Base-by-base conservation (phyloP, 92 coral and sea anemone species). In the Zoanthus gigantus region DNA sequence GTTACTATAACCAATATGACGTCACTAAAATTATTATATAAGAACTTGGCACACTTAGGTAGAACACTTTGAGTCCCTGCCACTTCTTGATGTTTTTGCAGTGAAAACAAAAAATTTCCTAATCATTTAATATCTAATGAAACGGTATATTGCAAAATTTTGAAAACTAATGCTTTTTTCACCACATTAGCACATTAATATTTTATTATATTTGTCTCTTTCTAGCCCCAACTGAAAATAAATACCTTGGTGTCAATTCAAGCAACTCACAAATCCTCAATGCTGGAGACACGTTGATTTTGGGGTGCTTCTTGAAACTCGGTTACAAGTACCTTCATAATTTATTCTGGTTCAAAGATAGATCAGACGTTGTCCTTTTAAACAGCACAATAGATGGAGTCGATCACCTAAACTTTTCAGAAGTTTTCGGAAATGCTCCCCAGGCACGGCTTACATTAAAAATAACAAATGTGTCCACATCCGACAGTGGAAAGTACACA, bases 321-420 rank as follows among this genome's bases (percentile, higher is more conserved):
- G 82, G 67, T 4, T 30, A 53, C 29, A 30, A 46, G 17, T 17
- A 32, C 29, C 82, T 53, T 12, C 15, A 54, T 5, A 53, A 42
- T 54, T n/a, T 77, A 77, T 66, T 65, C 67, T 77, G 82, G 82
- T 53, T 11, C 45, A 77, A 77, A 77, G 47, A 77, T 54, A 67
- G 28, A 30, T 5, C 9, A 30, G 10, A 77, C 10, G 5, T 53
- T n/a, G 56, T 3, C 4, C 42, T 76, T 13, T 77, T 6, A 6
- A 77, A 77, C 48, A 77, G 16, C n/a, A 77, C 82, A 30, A 53
- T 23, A 28, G 14, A 29, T 30, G n/a, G 46, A 30, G 61, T 54
- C 29, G 82, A 74, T 74, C 79, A 37, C 17, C 60, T 17, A 44
- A 74, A 75, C 37, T 18, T 3, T 13, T 75, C 79, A 46, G 34